Base-by-base conservation (phyloP, 2,113 vertebrate species). In the Octodon degus region DNA sequence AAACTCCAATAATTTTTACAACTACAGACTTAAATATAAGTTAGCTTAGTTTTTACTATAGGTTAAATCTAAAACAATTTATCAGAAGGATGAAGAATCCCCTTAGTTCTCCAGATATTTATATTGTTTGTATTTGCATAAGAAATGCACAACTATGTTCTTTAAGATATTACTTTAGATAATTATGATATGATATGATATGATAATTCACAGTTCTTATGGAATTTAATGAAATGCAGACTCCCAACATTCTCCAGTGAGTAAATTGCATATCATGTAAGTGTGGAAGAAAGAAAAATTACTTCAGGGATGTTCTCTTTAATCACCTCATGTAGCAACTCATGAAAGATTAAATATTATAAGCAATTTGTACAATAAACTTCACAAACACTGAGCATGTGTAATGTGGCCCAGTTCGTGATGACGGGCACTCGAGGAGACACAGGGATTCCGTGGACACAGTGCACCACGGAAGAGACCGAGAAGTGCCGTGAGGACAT, bases 81-180 rank as follows among this genome's bases (percentile, higher is more conserved):
- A 5, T 92, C n/a, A 58, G 50, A 55, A 43, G 37, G 27, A 58
- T 91, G 37, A 43, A 50, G 84, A 24, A 2, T 14, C 7, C 4
- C 30, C 60, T 91, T 89, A 68, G 43, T 91, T 95, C 80, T 91
- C 12, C 25, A 60, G 67, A 90, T 40, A 81, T 50, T 37, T 34
- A 50, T 5, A 93, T 88, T 82, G 0, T 7, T 86, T 70, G 4
- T 43, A 53, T 60, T 89, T 85, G 43, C 67, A 25, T 58, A 79
- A 67, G 22, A 68, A 76, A 47, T 83, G 25, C 40, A 32, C 13
- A 93, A 32, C 5, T 60, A 16, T 24, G 68, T 63, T 1, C 13
- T 14, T 67, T 58, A 40, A 55, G 43, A 30, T 86, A 81, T 88
- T 53, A 68, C 83, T 89, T 79, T 43, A 58, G 47, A 60, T 19